A percentile compares a stretch with the other conserved stretches of the same genome.
phyloP scores from a whole-genome alignment of 2,888 invertebrate genomes.

The Pollenia labialis region DNA sequence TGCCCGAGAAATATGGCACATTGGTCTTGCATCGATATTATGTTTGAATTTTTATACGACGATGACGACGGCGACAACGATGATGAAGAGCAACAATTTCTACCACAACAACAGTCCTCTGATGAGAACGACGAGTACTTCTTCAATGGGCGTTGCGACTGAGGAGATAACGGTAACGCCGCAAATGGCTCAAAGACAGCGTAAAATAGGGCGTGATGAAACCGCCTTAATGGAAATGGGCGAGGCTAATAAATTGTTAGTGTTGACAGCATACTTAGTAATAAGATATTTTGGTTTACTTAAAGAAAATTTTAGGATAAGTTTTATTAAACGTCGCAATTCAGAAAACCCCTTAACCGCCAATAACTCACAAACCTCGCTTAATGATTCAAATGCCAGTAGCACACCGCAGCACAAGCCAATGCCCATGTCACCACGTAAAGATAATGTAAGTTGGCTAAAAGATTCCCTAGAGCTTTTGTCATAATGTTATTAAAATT shows the following conservation, averaged over 20 bases:
- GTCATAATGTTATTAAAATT: background rate
- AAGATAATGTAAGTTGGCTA: conserved; percentile 82
- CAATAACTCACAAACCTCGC: conserved; percentile 81
- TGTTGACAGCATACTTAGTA: conserved; percentile 47
- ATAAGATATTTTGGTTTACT: background rate
- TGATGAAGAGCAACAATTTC: conserved; percentile 76
- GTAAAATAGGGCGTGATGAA: conserved; percentile 80
- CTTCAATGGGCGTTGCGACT: conserved; percentile 83
- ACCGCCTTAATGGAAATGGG: conserved; percentile 83
- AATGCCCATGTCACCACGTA: conserved; percentile 82
- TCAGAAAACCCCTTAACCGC: conserved; percentile 80
- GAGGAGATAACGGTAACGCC: conserved; percentile 73
- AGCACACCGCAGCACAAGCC: conserved; percentile 78
- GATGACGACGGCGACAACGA: conserved; percentile 75
- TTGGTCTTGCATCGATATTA: too few species aligned
- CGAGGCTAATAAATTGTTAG: conserved; percentile 84
- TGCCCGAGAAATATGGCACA: too few species aligned
- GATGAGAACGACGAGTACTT: conserved; percentile 84
- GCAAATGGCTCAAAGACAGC: conserved; percentile 73
- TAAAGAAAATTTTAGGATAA: conserved; percentile 78
- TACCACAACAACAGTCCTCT: conserved; percentile 74
- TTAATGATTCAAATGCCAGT: conserved; percentile 83
- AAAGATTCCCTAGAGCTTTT: background rate
- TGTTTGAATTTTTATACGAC: too few species aligned
- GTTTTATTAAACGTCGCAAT: conserved; percentile 83